A percentile compares a stretch with the other conserved stretches of the same genome.
phyloP scores from a whole-genome alignment of 1,140 invertebrate species.

The Eriocheir sinensis region DNA sequence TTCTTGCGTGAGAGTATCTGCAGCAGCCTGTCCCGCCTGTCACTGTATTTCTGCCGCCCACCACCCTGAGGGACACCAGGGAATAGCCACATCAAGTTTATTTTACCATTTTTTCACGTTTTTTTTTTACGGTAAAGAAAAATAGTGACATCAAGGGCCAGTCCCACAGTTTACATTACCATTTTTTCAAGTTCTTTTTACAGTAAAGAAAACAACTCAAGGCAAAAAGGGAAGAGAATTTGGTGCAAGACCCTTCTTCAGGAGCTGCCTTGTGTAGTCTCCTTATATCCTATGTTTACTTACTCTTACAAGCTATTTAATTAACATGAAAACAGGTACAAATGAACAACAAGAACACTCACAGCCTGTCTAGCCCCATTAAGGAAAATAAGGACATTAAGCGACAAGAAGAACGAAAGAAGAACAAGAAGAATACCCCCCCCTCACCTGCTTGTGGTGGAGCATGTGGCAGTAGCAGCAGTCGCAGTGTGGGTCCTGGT shows the following conservation, averaged over 20 bases:
- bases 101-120: background rate
- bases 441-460: constrained; percentile 75
- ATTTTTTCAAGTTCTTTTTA: no score
- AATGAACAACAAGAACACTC: background rate
- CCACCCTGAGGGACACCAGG: constrained; percentile 66
- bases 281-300: no score
- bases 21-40: constrained; percentile 74
- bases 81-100: background rate
- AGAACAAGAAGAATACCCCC: background rate
- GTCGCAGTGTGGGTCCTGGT: constrained; percentile 78
- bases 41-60: constrained; percentile 78
- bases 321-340: no score
- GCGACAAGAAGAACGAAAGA: no score
- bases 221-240: no score
- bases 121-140: background rate
- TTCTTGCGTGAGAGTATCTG: constrained; percentile 77
- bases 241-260: no score
- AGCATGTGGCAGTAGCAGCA: constrained; percentile 79
- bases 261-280: no score
- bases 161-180: no score
- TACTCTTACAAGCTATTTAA: no score
- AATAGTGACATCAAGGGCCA: no score
- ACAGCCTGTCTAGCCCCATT: background rate
- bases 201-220: no score
- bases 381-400: background rate